Evolutionary conservation across 2,888 invertebrate species (phyloP).

Genomic region (Salpingus planirostris): DNA sequence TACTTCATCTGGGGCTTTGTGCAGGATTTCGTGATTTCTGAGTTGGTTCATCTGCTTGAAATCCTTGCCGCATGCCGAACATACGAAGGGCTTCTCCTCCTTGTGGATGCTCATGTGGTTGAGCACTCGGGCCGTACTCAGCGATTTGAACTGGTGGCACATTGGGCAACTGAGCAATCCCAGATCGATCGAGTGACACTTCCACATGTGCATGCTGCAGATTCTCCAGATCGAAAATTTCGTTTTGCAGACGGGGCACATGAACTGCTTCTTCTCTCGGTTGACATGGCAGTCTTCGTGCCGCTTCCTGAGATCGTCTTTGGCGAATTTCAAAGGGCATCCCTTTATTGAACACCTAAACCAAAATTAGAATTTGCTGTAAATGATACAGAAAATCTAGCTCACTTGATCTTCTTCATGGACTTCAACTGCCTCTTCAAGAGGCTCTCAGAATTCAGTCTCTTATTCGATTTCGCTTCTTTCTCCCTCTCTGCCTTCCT

Average conservation of each 20-base stretch:
- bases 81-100: constrained; percentile 44
- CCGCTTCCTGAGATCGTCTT: constrained; percentile 37
- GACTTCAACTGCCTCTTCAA: constrained; percentile 28
- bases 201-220: constrained; percentile 62
- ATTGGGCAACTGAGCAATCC: constrained; percentile 51
- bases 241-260: constrained; percentile 46
- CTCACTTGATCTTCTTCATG: constrained; percentile 39
- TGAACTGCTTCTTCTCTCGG: constrained; percentile 40
- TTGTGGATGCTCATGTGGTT: constrained; percentile 57
- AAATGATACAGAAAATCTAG: too few relatives aligned
- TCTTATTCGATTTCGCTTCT: too few relatives aligned
- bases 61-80: constrained; percentile 49
- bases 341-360: constrained; percentile 42
- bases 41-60: constrained; percentile 56
- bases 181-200: constrained; percentile 52
- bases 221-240: constrained; percentile 54
- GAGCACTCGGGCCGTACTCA: constrained; percentile 45
- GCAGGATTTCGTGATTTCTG: constrained; percentile 50
- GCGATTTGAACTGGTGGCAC: constrained; percentile 48
- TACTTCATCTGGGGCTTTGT: constrained; percentile 27
- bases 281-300: constrained; percentile 48
- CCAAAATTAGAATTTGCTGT: too few relatives aligned
- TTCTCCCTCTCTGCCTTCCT: too few relatives aligned
- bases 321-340: constrained; percentile 49
- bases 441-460: constrained; percentile 13